phyloP scores from a whole-genome alignment of 2,113 vertebrate species.

The Formicarius rufipectus region DNA sequence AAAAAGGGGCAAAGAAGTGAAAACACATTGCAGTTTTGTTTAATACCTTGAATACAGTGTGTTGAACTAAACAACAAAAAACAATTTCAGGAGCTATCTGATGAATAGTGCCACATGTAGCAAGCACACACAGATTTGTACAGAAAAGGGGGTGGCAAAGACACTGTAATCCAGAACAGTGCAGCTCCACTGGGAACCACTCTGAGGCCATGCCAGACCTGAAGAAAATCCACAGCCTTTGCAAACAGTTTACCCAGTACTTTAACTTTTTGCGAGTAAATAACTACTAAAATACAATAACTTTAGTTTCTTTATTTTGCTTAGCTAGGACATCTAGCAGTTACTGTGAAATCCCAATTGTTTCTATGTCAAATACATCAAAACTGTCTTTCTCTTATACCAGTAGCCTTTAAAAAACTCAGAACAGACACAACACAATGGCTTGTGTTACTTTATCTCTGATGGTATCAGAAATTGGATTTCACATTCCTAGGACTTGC shows the following conservation, averaged over 20 bases:
- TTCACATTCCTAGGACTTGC: neutral
- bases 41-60: neutral
- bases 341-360: neutral
- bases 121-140: neutral
- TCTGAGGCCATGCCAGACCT: neutral
- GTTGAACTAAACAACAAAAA: neutral
- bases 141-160: neutral
- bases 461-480: neutral
- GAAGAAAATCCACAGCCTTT: neutral
- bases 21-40: neutral
- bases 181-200: neutral
- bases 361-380: neutral
- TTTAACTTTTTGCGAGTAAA: neutral
- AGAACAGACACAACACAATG: neutral
- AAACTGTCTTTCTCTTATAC: neutral
- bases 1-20: neutral
- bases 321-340: neutral
- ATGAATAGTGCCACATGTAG: neutral
- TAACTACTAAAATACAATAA: neutral
- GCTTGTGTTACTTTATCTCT: neutral
- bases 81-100: neutral
- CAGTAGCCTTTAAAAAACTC: neutral
- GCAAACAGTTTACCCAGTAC: neutral
- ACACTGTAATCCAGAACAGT: accelerated
- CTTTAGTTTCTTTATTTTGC: neutral